phyloP scores from a whole-genome alignment of 2,113 vertebrate species.

The Nettapus auritus region DNA sequence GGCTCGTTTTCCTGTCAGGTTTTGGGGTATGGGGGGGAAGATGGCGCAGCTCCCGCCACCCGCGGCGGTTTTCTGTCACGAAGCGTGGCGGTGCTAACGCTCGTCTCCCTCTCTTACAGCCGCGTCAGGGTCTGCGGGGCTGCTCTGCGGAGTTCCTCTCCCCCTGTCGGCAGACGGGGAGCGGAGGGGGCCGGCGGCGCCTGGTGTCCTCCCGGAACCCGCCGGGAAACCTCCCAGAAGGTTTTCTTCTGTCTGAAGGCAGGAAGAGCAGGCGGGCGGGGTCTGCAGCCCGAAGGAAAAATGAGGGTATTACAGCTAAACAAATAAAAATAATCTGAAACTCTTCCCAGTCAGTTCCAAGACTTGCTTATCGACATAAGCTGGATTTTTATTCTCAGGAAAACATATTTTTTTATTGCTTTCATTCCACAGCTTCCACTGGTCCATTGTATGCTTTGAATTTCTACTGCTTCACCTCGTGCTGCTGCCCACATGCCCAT shows the following conservation, averaged over 20 bases:
- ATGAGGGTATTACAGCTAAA: neutral
- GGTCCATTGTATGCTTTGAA: neutral
- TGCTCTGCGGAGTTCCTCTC: neutral
- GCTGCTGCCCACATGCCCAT: fast-evolving
- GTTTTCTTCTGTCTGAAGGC: neutral
- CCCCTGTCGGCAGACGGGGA: neutral
- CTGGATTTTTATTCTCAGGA: neutral
- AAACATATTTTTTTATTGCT: neutral
- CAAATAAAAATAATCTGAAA: neutral
- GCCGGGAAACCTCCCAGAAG: neutral
- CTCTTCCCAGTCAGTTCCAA: neutral
- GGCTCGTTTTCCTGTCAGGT: neutral
- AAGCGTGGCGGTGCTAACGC: neutral
- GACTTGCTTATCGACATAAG: neutral
- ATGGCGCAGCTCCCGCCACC: neutral
- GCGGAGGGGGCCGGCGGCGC: neutral
- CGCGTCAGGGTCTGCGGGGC: neutral
- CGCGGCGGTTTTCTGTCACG: no score
- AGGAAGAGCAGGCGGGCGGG: neutral
- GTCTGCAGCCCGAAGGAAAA: neutral
- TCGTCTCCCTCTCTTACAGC: fast-evolving
- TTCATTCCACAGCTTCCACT: neutral
- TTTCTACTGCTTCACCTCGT: neutral
- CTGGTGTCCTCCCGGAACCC: neutral
- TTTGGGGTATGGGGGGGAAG: neutral